Evolutionary conservation across 2,888 invertebrate genomes (phyloP), one percentile per base, ranked within the genome.

Genomic region (Calliphora vomitoria): DNA sequence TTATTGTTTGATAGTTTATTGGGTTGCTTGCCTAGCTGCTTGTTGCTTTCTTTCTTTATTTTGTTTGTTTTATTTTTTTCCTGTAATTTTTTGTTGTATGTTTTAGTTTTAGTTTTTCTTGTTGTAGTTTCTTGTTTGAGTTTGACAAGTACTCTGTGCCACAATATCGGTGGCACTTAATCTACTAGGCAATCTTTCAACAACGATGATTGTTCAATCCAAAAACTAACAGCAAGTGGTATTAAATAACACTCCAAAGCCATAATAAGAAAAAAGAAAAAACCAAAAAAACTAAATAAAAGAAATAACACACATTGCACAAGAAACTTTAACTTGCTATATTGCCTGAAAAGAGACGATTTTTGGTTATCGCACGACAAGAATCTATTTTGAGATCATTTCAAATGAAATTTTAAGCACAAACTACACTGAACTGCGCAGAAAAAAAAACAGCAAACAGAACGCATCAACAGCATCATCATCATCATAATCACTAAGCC

Each of bases 151-250:
- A 72, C 84, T 35, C 35, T 85, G 60, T 87, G 87, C 87, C 85
- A 86, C 89, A 88, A 86, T 88, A 89, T 89, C 89, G 88, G 85
- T 91, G 92, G 91, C 92, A 92, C 92, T 92, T 92, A 92, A 92
- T 92, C 92, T 92, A 79, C 82, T 58, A 87, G 90, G 90, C 91
- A 92, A 92, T 92, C 91, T 87, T 87, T 87, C 87, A 87, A 75
- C 85, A 85, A 82, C 87, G 69, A 82, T 87, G 87, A 87, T 87
- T 87, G 87, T 87, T 87, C 87, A 82, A 87, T 85, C 84, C 84
- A 87, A 82, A 86, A 87, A 85, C 55, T 82, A 78, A 74, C 71
- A 84, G 76, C 81, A 76, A 81, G 84, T 87, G 82, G 85, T 85
- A 87, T 87, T 87, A 85, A 87, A 87, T 87, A 87, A 87, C 85